Conservation (phyloP, 2,797 vertebrate species). For the Tachyglossus aculeatus region DNA sequence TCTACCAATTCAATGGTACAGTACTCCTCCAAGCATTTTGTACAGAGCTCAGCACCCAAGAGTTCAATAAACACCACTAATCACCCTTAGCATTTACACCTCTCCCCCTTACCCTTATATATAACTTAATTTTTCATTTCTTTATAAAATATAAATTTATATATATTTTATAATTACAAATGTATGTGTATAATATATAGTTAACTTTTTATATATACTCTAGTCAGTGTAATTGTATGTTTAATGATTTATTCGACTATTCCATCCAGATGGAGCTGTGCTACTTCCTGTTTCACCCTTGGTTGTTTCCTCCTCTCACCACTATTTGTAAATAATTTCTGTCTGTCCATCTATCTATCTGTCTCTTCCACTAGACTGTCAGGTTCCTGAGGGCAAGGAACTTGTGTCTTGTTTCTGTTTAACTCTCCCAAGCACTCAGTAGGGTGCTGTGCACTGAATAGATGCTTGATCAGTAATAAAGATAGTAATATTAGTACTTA, state of each 20-base stretch:
- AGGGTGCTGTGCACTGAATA: background rate
- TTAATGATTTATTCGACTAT: too few relatives aligned
- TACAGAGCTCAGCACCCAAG: too few relatives aligned
- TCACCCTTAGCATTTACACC: background rate
- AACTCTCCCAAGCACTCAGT: background rate
- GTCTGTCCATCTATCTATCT: fast-evolving
- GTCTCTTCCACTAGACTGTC: background rate
- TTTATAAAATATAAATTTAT: background rate
- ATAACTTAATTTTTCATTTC: background rate
- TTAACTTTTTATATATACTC: background rate
- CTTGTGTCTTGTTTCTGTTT: background rate
- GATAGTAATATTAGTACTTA: background rate
- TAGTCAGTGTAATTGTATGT: too few relatives aligned
- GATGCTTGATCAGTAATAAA: background rate
- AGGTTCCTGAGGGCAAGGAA: background rate
- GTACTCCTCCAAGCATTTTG: too few relatives aligned
- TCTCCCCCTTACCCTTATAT: background rate
- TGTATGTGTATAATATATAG: background rate
- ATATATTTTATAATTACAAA: background rate
- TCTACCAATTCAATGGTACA: too few relatives aligned
- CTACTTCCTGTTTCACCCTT: too few relatives aligned
- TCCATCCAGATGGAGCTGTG: too few relatives aligned
- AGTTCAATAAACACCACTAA: too few relatives aligned
- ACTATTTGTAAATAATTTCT: background rate
- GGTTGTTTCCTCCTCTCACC: background rate